A percentile compares a stretch with the other conserved stretches of the same genome.
These are phyloP conservation scores for Lithophane semibrunnea DNA, from an alignment of 2,888 invertebrate genomes.

Conservation along the genomic window DNA sequence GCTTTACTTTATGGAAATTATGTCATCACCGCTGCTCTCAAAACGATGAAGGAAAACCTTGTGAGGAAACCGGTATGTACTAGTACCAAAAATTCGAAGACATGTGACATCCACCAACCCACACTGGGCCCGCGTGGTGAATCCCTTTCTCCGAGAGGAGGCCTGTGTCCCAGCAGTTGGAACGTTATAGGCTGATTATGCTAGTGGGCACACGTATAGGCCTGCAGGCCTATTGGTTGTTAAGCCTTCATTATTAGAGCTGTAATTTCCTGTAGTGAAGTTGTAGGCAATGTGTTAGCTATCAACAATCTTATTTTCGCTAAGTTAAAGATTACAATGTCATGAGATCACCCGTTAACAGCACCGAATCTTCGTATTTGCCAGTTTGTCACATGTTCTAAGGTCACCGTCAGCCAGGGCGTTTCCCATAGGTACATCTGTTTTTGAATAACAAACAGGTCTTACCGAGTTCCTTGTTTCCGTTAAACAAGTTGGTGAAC, in stretches of 20 bases:
- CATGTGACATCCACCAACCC: too few relatives aligned
- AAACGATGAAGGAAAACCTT: too few relatives aligned
- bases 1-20: too few relatives aligned
- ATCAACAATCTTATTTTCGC: conserved; percentile 12
- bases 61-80: too few relatives aligned
- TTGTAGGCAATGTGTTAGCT: conserved; percentile 14
- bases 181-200: too few relatives aligned
- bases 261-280: not conserved
- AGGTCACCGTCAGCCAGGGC: conserved; percentile 30
- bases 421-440: not conserved
- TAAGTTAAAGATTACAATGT: conserved; percentile 24
- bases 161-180: too few relatives aligned
- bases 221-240: not conserved
- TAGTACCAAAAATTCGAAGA: too few relatives aligned
- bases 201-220: too few relatives aligned
- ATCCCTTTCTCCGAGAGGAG: too few relatives aligned
- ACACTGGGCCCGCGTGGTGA: too few relatives aligned
- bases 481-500: conserved; percentile 86
- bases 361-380: not conserved
- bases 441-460: conserved; percentile 18
- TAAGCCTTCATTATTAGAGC: not conserved
- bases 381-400: conserved; percentile 14
- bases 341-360: conserved; percentile 32
- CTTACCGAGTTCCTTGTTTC: conserved; percentile 86
- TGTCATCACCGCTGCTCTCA: too few relatives aligned